These are phyloP conservation scores for Centropyge bicolor DNA, from an alignment of 2,797 vertebrate species.

Conservation along the genomic window DNA sequence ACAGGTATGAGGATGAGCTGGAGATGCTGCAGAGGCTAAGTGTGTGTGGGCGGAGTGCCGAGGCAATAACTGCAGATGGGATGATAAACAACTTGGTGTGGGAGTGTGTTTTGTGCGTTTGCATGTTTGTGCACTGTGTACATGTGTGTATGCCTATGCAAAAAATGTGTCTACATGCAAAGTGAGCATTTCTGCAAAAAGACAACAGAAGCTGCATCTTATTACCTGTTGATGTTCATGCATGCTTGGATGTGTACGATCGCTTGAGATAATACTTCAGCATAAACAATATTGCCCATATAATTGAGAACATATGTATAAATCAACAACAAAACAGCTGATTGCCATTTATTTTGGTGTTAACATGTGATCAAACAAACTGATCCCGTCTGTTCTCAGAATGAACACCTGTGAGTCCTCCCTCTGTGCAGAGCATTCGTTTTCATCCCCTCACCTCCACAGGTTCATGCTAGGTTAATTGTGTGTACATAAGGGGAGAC, in stretches of 20 bases:
- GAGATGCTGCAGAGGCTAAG: slow-evolving; percentile 21
- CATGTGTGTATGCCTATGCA: slow-evolving; percentile 7
- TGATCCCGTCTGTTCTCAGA: background rate
- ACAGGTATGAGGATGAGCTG: slow-evolving; percentile 64
- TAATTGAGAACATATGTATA: background rate
- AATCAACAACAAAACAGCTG: background rate
- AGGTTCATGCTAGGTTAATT: background rate
- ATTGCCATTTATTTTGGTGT: background rate
- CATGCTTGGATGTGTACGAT: fast-evolving
- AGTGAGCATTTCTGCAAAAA: slow-evolving; percentile 13
- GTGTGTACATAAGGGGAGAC: background rate
- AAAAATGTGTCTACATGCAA: slow-evolving; percentile 19
- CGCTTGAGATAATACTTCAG: no score
- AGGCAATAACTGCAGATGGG: slow-evolving; percentile 38
- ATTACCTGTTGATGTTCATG: slow-evolving; percentile 42
- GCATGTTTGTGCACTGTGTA: slow-evolving; percentile 12
- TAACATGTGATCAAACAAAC: background rate
- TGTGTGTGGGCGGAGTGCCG: slow-evolving; percentile 28
- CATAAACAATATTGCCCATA: no score
- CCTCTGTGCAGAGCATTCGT: background rate
- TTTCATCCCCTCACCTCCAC: background rate
- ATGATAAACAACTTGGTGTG: slow-evolving; percentile 38
- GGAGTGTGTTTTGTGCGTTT: slow-evolving; percentile 3
- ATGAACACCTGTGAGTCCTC: background rate
- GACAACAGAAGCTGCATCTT: slow-evolving; percentile 3